These are phyloP conservation scores for Tautogolabrus adspersus DNA, from an alignment of 2,113 vertebrate species.

Conservation along the genomic window DNA sequence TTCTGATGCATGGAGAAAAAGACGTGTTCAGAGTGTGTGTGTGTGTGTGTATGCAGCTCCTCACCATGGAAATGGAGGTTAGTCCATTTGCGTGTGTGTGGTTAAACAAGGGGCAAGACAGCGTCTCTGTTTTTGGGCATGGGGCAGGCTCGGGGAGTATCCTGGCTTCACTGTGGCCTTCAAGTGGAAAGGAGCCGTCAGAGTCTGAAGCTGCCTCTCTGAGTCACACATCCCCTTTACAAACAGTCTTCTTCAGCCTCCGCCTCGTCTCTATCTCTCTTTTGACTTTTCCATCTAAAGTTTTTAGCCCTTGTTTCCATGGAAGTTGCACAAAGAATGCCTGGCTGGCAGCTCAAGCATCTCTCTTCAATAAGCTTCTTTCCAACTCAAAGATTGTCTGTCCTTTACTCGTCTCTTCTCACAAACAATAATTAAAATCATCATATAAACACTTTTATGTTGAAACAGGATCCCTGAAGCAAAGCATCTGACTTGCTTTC, in stretches of 20 bases:
- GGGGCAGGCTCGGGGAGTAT: slow-evolving; percentile 64
- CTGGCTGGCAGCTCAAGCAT: background rate
- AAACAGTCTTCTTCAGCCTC: background rate
- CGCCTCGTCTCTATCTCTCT: background rate
- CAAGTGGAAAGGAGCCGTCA: slow-evolving; percentile 58
- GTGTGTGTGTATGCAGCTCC: slow-evolving; percentile 23
- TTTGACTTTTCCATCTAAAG: background rate
- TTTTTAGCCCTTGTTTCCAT: slow-evolving; percentile 24
- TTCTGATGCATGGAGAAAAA: slow-evolving; percentile 46
- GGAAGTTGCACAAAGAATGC: slow-evolving; percentile 9
- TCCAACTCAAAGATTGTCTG: background rate
- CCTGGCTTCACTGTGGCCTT: slow-evolving; percentile 43
- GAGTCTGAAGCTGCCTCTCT: slow-evolving; percentile 29
- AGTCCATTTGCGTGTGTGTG: slow-evolving; percentile 26
- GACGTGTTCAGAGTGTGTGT: slow-evolving; percentile 21
- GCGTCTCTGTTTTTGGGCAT: slow-evolving; percentile 66
- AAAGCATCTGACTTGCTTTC: background rate
- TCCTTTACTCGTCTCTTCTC: background rate
- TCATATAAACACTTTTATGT: background rate
- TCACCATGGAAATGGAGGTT: slow-evolving; percentile 52
- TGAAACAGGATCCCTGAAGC: background rate
- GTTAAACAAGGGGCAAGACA: slow-evolving; percentile 41
- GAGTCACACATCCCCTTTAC: slow-evolving; percentile 49
- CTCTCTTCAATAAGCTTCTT: background rate
- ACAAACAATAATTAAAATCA: background rate